A percentile compares a stretch with the other conserved stretches of the same genome.
phyloP scores from a whole-genome alignment of 2,113 vertebrate species.

The Oryzias melastigma region DNA sequence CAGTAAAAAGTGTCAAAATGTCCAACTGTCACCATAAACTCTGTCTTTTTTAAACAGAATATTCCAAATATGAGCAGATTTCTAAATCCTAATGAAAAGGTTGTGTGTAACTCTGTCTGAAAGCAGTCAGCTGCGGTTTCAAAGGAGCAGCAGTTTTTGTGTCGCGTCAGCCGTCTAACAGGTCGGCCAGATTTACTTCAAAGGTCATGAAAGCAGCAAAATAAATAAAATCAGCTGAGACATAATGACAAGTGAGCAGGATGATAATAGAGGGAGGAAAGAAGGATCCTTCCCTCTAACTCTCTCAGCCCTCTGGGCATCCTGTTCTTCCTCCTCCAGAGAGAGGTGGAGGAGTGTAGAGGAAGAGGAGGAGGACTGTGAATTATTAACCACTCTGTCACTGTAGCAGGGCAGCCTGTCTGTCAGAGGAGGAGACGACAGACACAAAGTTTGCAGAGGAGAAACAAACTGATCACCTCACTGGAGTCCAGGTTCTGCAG shows the following conservation, averaged over 20 bases:
- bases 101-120: no score
- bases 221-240: not conserved
- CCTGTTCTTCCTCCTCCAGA: conserved; percentile 14
- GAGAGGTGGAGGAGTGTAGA: conserved; percentile 10
- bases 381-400: conserved; percentile 52
- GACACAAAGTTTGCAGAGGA: conserved; percentile 19
- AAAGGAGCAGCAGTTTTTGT: no score
- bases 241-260: not conserved
- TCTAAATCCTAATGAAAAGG: no score
- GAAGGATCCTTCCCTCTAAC: conserved; percentile 7
- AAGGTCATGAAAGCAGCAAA: not conserved
- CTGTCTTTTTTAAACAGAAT: no score
- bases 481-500: conserved; percentile 32
- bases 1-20: no score
- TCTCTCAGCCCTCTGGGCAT: conserved; percentile 2
- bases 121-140: no score
- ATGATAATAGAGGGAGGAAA: not conserved
- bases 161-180: no score
- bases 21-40: no score
- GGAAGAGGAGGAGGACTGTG: conserved; percentile 13
- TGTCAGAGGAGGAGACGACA: conserved; percentile 39
- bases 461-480: conserved; percentile 37
- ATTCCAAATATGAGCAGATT: no score
- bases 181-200: not conserved
- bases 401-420: conserved; percentile 34